A percentile compares a stretch with the other conserved stretches of the same genome.
phyloP scores from a whole-genome alignment of 2,113 vertebrate species.

The Lagopus leucura region DNA sequence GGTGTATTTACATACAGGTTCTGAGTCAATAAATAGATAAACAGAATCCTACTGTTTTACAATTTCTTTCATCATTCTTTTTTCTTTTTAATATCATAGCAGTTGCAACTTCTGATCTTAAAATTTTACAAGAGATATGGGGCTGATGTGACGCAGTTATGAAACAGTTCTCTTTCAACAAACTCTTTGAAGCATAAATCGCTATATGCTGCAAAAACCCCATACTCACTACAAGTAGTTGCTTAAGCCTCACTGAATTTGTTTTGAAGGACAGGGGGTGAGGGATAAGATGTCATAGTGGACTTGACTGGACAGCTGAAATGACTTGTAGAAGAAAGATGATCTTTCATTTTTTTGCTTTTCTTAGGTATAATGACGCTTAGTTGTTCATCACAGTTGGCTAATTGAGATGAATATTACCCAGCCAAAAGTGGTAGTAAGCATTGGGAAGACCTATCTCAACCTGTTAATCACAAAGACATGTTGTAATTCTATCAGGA shows the following conservation, averaged over 20 bases:
- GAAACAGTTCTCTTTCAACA: not conserved
- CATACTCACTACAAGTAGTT: not conserved
- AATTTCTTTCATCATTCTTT: not conserved
- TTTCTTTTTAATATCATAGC: not conserved
- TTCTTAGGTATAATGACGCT: not conserved
- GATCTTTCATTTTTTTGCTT: constrained; percentile 14
- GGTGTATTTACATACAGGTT: not conserved
- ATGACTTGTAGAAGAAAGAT: not conserved
- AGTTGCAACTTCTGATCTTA: not conserved
- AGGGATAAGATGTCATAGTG: not conserved
- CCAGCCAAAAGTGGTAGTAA: not conserved
- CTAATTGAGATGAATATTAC: constrained; percentile 9
- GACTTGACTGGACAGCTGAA: not conserved
- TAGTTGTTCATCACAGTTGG: not conserved
- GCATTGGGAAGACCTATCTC: not conserved
- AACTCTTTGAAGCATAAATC: not conserved
- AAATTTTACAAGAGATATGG: not conserved
- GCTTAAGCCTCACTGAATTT: not conserved
- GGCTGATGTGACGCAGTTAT: not conserved
- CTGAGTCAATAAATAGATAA: not conserved
- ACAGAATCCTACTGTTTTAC: not conserved
- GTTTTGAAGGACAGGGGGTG: not conserved
- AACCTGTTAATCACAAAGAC: not conserved
- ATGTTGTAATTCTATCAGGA: constrained; percentile 30
- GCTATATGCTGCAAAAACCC: not conserved